Percentiles rank a stretch among this genome's conserved stretches.
Conservation (phyloP, 2,888 invertebrate species). For the Argyresthia albistria region DNA sequence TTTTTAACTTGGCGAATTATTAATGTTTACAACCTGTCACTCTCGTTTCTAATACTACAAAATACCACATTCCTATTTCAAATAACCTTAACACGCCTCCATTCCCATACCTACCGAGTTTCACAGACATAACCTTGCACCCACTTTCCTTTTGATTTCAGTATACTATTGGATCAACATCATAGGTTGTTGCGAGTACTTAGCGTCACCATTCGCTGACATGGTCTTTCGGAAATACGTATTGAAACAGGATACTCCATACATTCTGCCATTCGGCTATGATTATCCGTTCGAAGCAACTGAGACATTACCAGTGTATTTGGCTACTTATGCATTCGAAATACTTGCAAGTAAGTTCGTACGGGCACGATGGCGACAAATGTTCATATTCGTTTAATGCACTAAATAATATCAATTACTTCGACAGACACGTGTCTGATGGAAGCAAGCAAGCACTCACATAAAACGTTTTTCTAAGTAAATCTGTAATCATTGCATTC, state of each 20-base stretch:
- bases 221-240: conserved; percentile 24
- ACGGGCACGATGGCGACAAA: no score
- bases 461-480: no score
- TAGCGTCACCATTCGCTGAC: conserved; percentile 23
- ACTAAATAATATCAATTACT: background rate
- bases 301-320: conserved; percentile 17
- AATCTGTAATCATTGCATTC: no score
- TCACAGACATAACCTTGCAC: background rate
- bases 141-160: conserved; percentile 15
- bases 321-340: conserved; percentile 18
- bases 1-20: no score
- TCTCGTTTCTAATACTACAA: no score
- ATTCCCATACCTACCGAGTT: no score
- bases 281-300: conserved; percentile 20
- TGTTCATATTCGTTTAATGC: background rate
- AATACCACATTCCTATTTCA: no score
- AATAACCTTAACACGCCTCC: no score
- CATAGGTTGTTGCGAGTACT: conserved; percentile 28
- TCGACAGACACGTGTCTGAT: background rate
- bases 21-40: no score
- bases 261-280: conserved; percentile 16
- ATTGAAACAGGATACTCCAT: conserved; percentile 15
- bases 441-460: no score
- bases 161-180: conserved; percentile 31
- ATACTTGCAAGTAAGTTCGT: conserved; percentile 18